These are phyloP conservation scores for Chironex yamaguchii DNA, from an alignment of 30 jellyfish, hydroid and myxozoan species.

Conservation along the genomic window DNA sequence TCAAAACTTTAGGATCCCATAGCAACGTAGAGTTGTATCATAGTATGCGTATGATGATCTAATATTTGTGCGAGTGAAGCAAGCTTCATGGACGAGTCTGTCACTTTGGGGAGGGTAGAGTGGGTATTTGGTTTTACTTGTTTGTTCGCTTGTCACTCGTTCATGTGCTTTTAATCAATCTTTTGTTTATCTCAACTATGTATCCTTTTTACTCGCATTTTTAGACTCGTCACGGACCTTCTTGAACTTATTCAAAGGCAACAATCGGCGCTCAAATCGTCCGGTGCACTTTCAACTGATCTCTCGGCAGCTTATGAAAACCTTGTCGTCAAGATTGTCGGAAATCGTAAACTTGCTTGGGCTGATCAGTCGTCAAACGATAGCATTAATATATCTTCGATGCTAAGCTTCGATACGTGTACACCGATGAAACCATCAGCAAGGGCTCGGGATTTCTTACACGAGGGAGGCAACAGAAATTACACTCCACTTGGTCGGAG, in stretches of 20 bases:
- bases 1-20: too few relatives aligned
- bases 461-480: slow-evolving; percentile 32
- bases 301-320: slow-evolving; percentile 31
- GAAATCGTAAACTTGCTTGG: slow-evolving; percentile 81
- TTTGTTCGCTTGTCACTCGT: too few relatives aligned
- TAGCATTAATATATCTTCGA: slow-evolving; percentile 28
- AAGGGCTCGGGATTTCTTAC: slow-evolving; percentile 63
- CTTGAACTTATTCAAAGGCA: slow-evolving; percentile 50
- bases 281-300: not conserved
- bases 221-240: slow-evolving; percentile 58
- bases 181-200: too few relatives aligned
- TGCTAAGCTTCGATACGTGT: slow-evolving; percentile 66
- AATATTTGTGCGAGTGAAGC: too few relatives aligned
- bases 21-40: too few relatives aligned
- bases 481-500: not conserved
- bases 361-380: slow-evolving; percentile 85
- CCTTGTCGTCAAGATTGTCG: slow-evolving; percentile 49
- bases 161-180: too few relatives aligned
- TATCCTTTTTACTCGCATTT: not conserved
- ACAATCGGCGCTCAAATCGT: not conserved
- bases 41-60: too few relatives aligned
- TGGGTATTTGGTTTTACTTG: too few relatives aligned
- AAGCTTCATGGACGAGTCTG: too few relatives aligned
- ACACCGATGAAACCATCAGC: slow-evolving; percentile 91
- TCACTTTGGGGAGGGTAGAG: too few relatives aligned